These are phyloP conservation scores for Forbesichthys papilliferus DNA, from an alignment of 2,113 vertebrate genomes.

Conservation along the genomic window DNA sequence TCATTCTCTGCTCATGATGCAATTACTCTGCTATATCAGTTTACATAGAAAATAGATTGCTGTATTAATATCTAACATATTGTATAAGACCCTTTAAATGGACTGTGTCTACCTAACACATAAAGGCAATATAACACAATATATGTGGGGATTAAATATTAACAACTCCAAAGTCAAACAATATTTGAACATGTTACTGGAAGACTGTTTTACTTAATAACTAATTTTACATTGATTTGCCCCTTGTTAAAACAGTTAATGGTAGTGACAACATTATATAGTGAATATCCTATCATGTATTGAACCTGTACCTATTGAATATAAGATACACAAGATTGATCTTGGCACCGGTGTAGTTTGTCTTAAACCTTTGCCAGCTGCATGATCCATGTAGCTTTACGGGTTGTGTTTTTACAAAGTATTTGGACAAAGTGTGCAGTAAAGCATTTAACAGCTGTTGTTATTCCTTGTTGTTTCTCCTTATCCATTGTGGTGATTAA, in stretches of 20 bases:
- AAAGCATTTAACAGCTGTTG: conserved; percentile 7
- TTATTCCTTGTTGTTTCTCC: conserved; percentile 12
- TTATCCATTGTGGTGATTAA: neutral
- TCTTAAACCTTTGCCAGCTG: neutral
- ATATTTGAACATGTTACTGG: neutral
- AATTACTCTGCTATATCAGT: too few species aligned
- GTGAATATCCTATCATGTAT: neutral
- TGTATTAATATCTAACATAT: too few species aligned
- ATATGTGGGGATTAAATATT: conserved; percentile 1
- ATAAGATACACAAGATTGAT: neutral
- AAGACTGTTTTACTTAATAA: neutral
- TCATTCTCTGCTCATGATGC: too few species aligned
- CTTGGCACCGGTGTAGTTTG: neutral
- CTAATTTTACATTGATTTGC: neutral
- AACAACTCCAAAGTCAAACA: conserved; percentile 6
- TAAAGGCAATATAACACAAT: too few species aligned
- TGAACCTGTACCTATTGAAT: neutral
- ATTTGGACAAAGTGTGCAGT: neutral
- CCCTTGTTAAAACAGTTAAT: neutral
- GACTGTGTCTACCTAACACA: too few species aligned
- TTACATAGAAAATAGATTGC: too few species aligned
- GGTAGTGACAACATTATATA: neutral
- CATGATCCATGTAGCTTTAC: too few species aligned
- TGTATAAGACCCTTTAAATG: too few species aligned
- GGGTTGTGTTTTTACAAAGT: neutral